Conservation (phyloP, 2,888 invertebrate species). For the Noctua janthina region DNA sequence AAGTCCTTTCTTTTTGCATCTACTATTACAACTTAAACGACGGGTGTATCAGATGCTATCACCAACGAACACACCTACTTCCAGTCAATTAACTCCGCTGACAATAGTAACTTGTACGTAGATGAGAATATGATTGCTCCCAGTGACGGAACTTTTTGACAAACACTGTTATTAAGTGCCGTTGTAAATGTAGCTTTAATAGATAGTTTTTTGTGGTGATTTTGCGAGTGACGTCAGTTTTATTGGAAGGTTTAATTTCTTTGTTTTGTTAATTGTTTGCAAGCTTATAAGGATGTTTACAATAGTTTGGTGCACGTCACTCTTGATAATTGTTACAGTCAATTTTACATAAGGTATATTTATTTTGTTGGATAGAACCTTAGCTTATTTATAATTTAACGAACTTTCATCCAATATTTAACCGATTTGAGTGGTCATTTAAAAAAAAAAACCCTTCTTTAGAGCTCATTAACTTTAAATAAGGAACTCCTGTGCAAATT, state of each 20-base stretch:
- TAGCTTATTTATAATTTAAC: no score
- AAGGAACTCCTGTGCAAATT: no score
- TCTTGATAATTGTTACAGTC: no score
- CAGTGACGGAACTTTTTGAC: conserved; percentile 39
- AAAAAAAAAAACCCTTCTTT: no score
- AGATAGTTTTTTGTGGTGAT: neutral
- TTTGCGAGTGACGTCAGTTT: conserved; percentile 20
- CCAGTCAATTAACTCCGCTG: conserved; percentile 61
- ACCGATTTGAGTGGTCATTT: no score
- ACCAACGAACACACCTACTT: conserved; percentile 41
- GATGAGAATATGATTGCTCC: conserved; percentile 64
- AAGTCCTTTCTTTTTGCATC: conserved; percentile 15
- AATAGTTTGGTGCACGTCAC: no score
- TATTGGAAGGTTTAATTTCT: conserved; percentile 7
- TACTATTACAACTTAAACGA: conserved; percentile 25
- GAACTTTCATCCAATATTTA: no score
- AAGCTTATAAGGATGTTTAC: neutral
- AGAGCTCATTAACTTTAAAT: no score
- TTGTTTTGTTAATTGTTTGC: neutral
- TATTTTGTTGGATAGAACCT: no score
- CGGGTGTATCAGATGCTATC: conserved; percentile 57
- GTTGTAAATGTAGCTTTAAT: conserved; percentile 34
- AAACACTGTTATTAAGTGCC: conserved; percentile 41
- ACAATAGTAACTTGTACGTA: conserved; percentile 49
- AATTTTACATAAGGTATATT: no score